Evolutionary conservation across 2,888 invertebrate genomes (phyloP).

Genomic region (Amphimallon solstitiale): DNA sequence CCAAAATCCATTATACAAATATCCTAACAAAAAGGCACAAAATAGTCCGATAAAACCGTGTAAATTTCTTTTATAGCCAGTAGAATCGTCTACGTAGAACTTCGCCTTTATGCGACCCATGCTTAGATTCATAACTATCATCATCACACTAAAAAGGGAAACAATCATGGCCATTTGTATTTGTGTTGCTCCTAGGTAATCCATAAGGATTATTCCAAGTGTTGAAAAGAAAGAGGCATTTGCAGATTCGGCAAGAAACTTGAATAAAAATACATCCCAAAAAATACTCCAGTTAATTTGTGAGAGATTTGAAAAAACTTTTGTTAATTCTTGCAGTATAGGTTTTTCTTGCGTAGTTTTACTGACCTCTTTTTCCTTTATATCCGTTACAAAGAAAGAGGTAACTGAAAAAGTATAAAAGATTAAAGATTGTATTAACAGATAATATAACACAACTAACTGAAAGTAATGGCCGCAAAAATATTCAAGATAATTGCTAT

Average conservation of each 20-base stretch:
- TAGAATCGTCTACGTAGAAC: constrained; percentile 63
- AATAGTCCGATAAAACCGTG: constrained; percentile 67
- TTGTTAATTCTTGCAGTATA: constrained; percentile 22
- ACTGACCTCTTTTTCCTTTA: not conserved
- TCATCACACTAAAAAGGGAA: constrained; percentile 67
- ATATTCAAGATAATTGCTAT: constrained; percentile 63
- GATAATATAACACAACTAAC: constrained; percentile 53
- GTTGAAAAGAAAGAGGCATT: constrained; percentile 68
- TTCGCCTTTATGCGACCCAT: constrained; percentile 64
- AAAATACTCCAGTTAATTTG: constrained; percentile 67
- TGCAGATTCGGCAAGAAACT: constrained; percentile 68
- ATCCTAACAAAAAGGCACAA: constrained; percentile 59
- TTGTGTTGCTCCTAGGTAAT: constrained; percentile 65
- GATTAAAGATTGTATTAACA: not conserved
- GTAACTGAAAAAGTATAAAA: constrained; percentile 16
- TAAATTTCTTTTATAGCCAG: constrained; percentile 63
- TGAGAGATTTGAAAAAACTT: constrained; percentile 63
- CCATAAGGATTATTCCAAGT: constrained; percentile 65
- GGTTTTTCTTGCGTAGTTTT: not conserved
- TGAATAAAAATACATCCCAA: constrained; percentile 68
- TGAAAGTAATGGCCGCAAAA: constrained; percentile 66
- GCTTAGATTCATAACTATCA: constrained; percentile 65
- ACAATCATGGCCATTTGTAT: constrained; percentile 70
- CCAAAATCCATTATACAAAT: constrained; percentile 49
- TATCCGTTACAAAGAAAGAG: not conserved